Percentiles rank a stretch among this genome's conserved stretches.
These are phyloP conservation scores for Scaptomyza hsui DNA, from an alignment of 1,140 invertebrate species.

Conservation along the genomic window DNA sequence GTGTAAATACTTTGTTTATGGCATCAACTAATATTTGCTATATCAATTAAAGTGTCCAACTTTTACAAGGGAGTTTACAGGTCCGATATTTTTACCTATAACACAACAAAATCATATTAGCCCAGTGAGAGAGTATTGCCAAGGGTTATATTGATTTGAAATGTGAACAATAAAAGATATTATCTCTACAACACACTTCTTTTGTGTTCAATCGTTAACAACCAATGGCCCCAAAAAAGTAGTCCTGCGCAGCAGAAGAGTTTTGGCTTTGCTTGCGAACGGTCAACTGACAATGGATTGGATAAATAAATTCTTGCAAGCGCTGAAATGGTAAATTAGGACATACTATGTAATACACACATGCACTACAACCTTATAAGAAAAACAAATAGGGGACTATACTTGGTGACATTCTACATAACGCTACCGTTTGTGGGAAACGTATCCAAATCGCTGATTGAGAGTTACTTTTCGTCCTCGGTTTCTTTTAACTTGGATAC, in stretches of 20 bases:
- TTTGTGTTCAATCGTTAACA: slow-evolving; percentile 23
- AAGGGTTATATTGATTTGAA: slow-evolving; percentile 16
- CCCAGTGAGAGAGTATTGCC: background rate
- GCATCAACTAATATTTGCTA: no score
- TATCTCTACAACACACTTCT: slow-evolving; percentile 31
- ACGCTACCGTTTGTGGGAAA: slow-evolving; percentile 58
- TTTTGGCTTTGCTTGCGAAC: slow-evolving; percentile 18
- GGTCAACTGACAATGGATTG: slow-evolving; percentile 54
- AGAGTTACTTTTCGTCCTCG: slow-evolving; percentile 67
- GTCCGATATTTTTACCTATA: background rate
- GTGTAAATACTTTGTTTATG: background rate
- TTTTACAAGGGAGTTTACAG: no score
- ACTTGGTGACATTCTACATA: slow-evolving; percentile 47
- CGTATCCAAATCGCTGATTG: slow-evolving; percentile 49
- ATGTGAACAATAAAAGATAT: slow-evolving; percentile 49
- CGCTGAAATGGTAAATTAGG: slow-evolving; percentile 47
- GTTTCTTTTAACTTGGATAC: slow-evolving; percentile 80
- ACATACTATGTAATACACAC: background rate
- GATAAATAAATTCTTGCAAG: slow-evolving; percentile 26
- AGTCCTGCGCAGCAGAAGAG: background rate
- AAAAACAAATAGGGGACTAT: slow-evolving; percentile 38
- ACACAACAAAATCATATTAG: background rate
- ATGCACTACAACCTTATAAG: background rate
- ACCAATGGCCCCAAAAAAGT: slow-evolving; percentile 13
- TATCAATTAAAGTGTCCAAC: no score